Conservation (phyloP, 2,113 vertebrate species). For the Pao palembangensis region DNA sequence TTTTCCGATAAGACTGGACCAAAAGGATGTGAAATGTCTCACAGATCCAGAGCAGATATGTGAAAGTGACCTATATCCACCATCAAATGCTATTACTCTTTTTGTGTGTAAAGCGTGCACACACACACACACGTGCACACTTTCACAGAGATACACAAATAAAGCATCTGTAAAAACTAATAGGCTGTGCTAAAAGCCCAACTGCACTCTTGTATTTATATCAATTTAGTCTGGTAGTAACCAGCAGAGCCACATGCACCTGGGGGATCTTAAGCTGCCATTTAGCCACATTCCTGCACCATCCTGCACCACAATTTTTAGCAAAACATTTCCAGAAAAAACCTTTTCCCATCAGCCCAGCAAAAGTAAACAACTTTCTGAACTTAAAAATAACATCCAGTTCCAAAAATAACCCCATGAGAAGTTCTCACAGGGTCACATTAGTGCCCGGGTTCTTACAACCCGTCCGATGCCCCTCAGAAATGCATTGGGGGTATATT, state of each 20-base stretch:
- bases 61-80: slow-evolving; percentile 9
- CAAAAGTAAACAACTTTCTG: slow-evolving; percentile 35
- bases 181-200: slow-evolving; percentile 8
- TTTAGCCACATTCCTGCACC: not conserved
- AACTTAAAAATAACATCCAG: slow-evolving; percentile 13
- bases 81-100: not conserved
- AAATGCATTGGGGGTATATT: too few species aligned
- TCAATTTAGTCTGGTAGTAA: slow-evolving; percentile 12
- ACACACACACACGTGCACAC: not conserved
- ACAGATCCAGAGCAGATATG: slow-evolving; percentile 21
- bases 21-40: slow-evolving; percentile 24
- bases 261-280: not conserved
- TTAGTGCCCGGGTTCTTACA: slow-evolving; percentile 1
- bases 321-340: slow-evolving; percentile 25
- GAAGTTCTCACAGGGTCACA: slow-evolving; percentile 35
- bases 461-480: not conserved
- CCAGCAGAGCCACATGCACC: slow-evolving; percentile 4
- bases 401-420: slow-evolving; percentile 56
- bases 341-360: slow-evolving; percentile 33
- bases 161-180: slow-evolving; percentile 6
- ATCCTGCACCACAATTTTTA: not conserved
- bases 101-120: not conserved
- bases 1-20: slow-evolving; percentile 12
- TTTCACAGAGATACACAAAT: not conserved
- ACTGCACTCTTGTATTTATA: slow-evolving; percentile 13